These are phyloP conservation scores for Sebastes matsubarae DNA, from an alignment of 2,797 vertebrate genomes.

Conservation along the genomic window DNA sequence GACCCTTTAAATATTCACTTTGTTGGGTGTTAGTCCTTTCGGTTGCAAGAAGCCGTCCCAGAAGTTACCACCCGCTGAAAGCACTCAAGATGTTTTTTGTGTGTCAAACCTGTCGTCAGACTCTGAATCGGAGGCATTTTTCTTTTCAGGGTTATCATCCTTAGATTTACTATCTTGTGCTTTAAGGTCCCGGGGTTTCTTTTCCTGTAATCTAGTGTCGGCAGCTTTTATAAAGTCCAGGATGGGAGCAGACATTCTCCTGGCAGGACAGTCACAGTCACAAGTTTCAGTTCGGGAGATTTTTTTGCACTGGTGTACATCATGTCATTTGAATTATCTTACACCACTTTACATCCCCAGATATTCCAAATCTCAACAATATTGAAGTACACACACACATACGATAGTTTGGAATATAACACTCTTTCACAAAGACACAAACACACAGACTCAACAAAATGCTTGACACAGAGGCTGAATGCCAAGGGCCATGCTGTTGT, in stretches of 20 bases:
- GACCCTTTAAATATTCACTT: slow-evolving; percentile 2
- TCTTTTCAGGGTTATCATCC: slow-evolving; percentile 59
- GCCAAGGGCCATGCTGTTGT: slow-evolving; percentile 57
- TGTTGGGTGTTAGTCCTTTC: slow-evolving; percentile 56
- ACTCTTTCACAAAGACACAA: slow-evolving; percentile 21
- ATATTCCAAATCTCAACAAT: slow-evolving; percentile 4
- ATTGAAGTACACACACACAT: slow-evolving; percentile 10
- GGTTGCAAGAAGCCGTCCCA: slow-evolving; percentile 31
- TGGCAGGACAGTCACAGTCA: slow-evolving; percentile 78
- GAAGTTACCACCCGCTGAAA: slow-evolving; percentile 33
- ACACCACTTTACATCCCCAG: neutral
- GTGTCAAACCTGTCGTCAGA: slow-evolving; percentile 78
- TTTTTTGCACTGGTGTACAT: slow-evolving; percentile 12
- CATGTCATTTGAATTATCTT: neutral
- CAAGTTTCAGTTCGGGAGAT: slow-evolving; percentile 52
- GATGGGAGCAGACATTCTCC: slow-evolving; percentile 71
- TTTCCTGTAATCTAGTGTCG: slow-evolving; percentile 52
- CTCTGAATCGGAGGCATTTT: slow-evolving; percentile 55
- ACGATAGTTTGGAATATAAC: slow-evolving; percentile 5
- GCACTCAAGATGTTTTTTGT: slow-evolving; percentile 25
- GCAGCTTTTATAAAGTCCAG: slow-evolving; percentile 53
- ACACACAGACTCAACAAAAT: slow-evolving; percentile 21
- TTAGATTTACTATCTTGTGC: slow-evolving; percentile 59
- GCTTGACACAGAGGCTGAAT: slow-evolving; percentile 40
- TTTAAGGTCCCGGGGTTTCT: slow-evolving; percentile 56